Base-by-base conservation (phyloP, 2,113 vertebrate genomes). In the Rhegmatorhina hoffmannsi region DNA sequence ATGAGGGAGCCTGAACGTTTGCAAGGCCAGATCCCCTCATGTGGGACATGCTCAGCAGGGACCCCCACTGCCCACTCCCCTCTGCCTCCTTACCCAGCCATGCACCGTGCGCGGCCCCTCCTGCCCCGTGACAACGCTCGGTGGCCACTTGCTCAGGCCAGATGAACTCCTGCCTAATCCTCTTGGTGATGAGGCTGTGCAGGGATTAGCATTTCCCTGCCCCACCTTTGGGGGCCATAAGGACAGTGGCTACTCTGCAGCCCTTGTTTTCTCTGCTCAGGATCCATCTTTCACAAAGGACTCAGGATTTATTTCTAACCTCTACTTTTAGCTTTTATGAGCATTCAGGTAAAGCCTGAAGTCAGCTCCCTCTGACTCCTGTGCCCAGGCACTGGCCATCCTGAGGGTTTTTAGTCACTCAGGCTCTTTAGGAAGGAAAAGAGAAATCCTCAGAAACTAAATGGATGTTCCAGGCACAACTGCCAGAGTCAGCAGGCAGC, bases 151-250 rank as follows among this genome's bases (percentile, higher is more conserved):
- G 56, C 67, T 53, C 2, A 56, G 69, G 23, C 66, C 70, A 5
- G 5, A 62, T 83, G 53, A 91, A 62, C 44, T 66, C 75, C 76
- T 26, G 68, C 56, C 53, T 91, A 94, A 96, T 86, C 96, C 89
- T 82, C 96, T 92, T 87, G 92, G 77, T 87, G 95, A 87, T 5
- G 76, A 82, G 83, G 78, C 66, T 56, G 36, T 0, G 43, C 36
- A 5, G 56, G 92, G 93, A 97, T 97, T 92, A 97, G 58, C 1
- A 1, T 3, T 18, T 11, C 74, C 47, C 79, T 58, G 72, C 85
- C 43, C 66, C 67, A 2, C 81, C 49, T 90, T 53, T 49, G 63
- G 31, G 23, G 49, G 33, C 68, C 26, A 0, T 18, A 25, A 74
- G 40, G 72, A 40, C 55, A 31, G 63, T 0, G 10, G 38, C 34